Evolutionary conservation across 1,140 invertebrate genomes (phyloP).

Genomic region (Zaprionus camerounensis): DNA sequence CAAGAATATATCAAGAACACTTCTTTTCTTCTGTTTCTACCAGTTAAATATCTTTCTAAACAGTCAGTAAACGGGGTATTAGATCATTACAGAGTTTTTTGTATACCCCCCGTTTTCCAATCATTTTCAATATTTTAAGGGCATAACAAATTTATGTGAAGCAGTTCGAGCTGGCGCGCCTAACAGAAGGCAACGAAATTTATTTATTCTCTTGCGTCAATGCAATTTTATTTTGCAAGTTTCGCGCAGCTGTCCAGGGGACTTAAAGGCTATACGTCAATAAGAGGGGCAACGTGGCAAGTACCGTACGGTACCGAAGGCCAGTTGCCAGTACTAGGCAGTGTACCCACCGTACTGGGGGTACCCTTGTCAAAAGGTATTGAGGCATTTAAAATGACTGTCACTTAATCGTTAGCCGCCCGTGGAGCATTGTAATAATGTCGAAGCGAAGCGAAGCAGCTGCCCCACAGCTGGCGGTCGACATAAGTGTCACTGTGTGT

Average conservation of each 20-base stretch:
- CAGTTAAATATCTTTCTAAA: neutral
- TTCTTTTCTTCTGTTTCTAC: neutral
- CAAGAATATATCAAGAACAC: neutral
- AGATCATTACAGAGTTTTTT: neutral
- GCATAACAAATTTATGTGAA: constrained; percentile 15
- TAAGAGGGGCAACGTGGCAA: neutral
- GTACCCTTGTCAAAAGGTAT: constrained; percentile 42
- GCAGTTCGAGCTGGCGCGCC: neutral
- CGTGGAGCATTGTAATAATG: constrained; percentile 28
- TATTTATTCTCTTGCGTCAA: constrained; percentile 1
- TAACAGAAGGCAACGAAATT: constrained; percentile 20
- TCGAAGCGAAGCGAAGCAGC: constrained; percentile 8
- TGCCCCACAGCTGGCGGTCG: constrained; percentile 27
- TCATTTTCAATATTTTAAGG: neutral
- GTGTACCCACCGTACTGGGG: neutral
- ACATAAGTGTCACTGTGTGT: constrained; percentile 30
- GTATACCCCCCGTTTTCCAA: neutral
- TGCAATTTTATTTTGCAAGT: constrained; percentile 20
- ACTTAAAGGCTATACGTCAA: constrained; percentile 41
- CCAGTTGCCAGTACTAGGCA: neutral
- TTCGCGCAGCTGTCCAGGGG: constrained; percentile 14
- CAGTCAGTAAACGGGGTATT: too few relatives aligned
- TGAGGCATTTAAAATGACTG: constrained; percentile 39
- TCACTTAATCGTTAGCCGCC: constrained; percentile 39
- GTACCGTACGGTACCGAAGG: neutral